These are phyloP conservation scores for Mythimna loreyi DNA, from an alignment of 2,888 invertebrate species.

Conservation along the genomic window DNA sequence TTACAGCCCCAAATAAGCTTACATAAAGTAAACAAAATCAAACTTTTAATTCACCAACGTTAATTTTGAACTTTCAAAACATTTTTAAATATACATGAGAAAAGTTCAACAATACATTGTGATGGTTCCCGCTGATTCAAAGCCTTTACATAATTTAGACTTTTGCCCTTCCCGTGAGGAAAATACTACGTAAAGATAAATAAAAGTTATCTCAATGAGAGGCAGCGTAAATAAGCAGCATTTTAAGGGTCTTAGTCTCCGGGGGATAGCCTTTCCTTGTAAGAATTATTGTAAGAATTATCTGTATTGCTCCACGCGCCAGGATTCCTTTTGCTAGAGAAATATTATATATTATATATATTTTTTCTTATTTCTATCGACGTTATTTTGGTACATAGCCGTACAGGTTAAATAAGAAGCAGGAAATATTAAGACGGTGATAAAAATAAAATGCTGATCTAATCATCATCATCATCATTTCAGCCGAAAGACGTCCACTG, in stretches of 20 bases:
- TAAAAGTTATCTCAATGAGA: conserved; percentile 60
- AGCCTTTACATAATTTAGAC: conserved; percentile 44
- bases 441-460: no score
- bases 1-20: no score
- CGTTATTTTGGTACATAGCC: conserved; percentile 46
- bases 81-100: conserved; percentile 11
- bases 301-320: conserved; percentile 67
- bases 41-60: neutral
- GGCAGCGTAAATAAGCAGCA: conserved; percentile 62
- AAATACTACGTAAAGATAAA: conserved; percentile 60
- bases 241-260: conserved; percentile 63
- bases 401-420: conserved; percentile 10
- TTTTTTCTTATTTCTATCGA: conserved; percentile 52
- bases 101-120: conserved; percentile 27
- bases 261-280: conserved; percentile 68
- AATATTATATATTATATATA: conserved; percentile 62
- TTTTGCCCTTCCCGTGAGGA: conserved; percentile 46
- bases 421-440: neutral
- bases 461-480: no score
- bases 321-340: conserved; percentile 61
- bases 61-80: neutral
- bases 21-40: neutral
- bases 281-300: no score
- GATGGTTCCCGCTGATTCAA: conserved; percentile 17
- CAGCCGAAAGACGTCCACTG: no score